These are phyloP conservation scores for Cataglyphis cursor DNA, from an alignment of 2,888 invertebrate genomes.

Conservation along the genomic window DNA sequence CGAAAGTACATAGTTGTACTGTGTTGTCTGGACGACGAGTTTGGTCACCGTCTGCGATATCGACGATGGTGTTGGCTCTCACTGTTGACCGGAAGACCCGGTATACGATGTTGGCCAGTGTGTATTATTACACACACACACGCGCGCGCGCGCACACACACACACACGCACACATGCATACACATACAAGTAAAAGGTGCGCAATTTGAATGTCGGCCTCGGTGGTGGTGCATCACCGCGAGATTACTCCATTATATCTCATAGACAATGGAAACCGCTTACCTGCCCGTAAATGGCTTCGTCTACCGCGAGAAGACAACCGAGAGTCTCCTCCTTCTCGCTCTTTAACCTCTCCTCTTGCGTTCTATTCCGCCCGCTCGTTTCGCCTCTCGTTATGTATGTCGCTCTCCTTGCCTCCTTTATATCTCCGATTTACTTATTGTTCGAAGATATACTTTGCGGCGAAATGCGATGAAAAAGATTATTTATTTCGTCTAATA, in stretches of 20 bases:
- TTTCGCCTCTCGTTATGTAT: background rate
- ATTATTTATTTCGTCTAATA: constrained; percentile 7
- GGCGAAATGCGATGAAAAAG: constrained; percentile 8
- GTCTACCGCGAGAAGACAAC: constrained; percentile 75
- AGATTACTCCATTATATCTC: constrained; percentile 86
- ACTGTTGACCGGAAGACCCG: constrained; percentile 69
- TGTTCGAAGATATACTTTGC: background rate
- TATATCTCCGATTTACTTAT: constrained; percentile 12
- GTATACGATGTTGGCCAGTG: constrained; percentile 61
- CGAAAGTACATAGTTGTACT: constrained; percentile 35
- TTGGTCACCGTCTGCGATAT: constrained; percentile 48
- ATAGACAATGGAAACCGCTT: constrained; percentile 86
- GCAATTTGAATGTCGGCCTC: constrained; percentile 84
- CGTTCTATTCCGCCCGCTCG: constrained; percentile 40
- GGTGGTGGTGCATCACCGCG: constrained; percentile 85
- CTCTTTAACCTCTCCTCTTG: constrained; percentile 37
- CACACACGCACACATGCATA: constrained; percentile 23
- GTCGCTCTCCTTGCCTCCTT: background rate
- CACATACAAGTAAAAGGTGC: constrained; percentile 70
- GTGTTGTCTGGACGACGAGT: constrained; percentile 32
- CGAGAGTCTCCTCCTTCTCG: constrained; percentile 54
- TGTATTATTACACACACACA: constrained; percentile 59
- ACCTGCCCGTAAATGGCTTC: constrained; percentile 85
- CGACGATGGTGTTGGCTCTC: constrained; percentile 48
- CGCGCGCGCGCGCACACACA: no score